phyloP scores from a whole-genome alignment of 2,888 invertebrate species.

The Brachypalpus laphriformis region DNA sequence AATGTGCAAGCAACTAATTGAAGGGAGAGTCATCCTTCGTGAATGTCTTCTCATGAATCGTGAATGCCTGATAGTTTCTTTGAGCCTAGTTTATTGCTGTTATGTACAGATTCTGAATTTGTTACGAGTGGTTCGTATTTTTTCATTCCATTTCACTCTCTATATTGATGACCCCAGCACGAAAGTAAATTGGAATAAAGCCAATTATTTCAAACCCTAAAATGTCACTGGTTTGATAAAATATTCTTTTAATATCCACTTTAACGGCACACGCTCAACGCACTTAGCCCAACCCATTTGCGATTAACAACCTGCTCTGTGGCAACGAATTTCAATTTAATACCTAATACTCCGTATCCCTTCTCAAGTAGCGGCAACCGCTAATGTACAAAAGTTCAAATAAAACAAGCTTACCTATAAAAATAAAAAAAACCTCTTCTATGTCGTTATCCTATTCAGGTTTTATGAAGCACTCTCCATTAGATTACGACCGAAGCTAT shows the following conservation, averaged over 20 bases:
- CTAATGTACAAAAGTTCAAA: conserved; percentile 9
- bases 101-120: too few species aligned
- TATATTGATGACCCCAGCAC: too few species aligned
- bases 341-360: not conserved
- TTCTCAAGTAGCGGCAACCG: not conserved
- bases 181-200: too few species aligned
- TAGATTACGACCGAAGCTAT: conserved; percentile 38
- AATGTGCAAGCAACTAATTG: too few species aligned
- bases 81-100: too few species aligned
- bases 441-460: conserved; percentile 34
- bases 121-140: too few species aligned
- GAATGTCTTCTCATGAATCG: too few species aligned
- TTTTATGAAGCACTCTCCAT: conserved; percentile 61
- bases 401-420: conserved; percentile 43
- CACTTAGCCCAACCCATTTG: not conserved
- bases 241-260: not conserved
- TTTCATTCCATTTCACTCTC: too few species aligned
- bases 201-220: not conserved
- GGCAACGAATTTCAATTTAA: not conserved
- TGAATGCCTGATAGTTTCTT: too few species aligned
- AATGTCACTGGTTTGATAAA: not conserved
- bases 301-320: not conserved
- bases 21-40: too few species aligned
- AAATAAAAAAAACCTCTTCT: not conserved
- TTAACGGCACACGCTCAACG: not conserved